phyloP scores from a whole-genome alignment of 2,888 invertebrate species.

The Melangyna quadrimaculata region DNA sequence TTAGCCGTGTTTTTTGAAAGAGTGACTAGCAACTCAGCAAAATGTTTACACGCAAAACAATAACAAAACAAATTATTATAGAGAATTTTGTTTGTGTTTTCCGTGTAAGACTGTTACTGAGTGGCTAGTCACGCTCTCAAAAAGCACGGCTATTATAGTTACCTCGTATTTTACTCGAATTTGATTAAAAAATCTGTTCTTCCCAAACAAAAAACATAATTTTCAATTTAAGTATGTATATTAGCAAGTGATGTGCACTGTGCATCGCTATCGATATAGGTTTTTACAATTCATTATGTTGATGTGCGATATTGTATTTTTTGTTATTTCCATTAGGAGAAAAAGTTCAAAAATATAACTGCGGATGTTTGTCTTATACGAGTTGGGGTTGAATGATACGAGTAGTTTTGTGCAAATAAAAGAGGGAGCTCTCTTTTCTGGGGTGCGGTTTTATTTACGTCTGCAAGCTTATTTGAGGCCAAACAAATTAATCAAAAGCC shows the following conservation, averaged over 20 bases:
- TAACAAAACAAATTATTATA: too few relatives aligned
- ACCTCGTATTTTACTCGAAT: too few relatives aligned
- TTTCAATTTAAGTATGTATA: too few relatives aligned
- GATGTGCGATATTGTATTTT: neutral
- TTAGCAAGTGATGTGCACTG: neutral
- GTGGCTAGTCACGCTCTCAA: too few relatives aligned
- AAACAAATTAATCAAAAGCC: neutral
- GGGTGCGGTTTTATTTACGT: constrained; percentile 25
- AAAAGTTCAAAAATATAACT: constrained; percentile 1
- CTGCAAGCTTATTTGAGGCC: neutral
- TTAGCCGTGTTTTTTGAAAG: too few relatives aligned
- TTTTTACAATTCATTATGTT: neutral
- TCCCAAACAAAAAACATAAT: neutral
- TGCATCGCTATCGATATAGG: neutral
- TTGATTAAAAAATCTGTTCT: too few relatives aligned
- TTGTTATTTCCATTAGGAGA: neutral
- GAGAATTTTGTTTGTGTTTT: too few relatives aligned
- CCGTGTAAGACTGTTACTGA: too few relatives aligned
- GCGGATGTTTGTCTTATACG: constrained; percentile 22
- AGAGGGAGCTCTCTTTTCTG: neutral
- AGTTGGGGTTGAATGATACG: too few relatives aligned
- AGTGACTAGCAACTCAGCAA: too few relatives aligned
- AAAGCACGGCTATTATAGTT: too few relatives aligned
- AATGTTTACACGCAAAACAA: too few relatives aligned
- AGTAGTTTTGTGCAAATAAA: neutral